phyloP scores from a whole-genome alignment of 1,140 invertebrate genomes.

The Atopsyche davidsoni region DNA sequence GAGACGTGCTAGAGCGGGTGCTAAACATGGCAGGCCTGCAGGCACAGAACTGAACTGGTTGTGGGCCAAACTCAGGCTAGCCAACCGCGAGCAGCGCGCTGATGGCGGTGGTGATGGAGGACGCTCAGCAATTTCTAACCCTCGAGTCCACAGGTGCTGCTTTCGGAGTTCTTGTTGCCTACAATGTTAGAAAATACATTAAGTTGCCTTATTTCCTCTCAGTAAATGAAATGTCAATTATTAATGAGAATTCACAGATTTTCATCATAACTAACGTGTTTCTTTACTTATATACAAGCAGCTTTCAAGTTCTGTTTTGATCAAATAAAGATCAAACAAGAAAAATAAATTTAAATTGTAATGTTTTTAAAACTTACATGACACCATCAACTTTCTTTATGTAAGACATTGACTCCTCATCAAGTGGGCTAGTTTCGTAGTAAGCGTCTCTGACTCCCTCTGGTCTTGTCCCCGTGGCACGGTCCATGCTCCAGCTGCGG shows the following conservation, averaged over 20 bases:
- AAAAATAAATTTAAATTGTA: constrained; percentile 1
- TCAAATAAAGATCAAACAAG: constrained; percentile 5
- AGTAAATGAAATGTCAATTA: no score
- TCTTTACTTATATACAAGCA: not conserved
- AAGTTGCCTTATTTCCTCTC: not conserved
- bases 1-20: constrained; percentile 75
- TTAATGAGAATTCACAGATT: no score
- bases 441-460: constrained; percentile 19
- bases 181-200: constrained; percentile 2
- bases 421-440: constrained; percentile 10
- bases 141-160: constrained; percentile 68
- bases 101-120: constrained; percentile 43
- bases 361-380: constrained; percentile 11
- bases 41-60: constrained; percentile 87
- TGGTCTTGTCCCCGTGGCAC: constrained; percentile 8
- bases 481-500: constrained; percentile 27
- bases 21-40: constrained; percentile 80
- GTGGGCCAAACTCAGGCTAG: constrained; percentile 80
- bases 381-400: constrained; percentile 28
- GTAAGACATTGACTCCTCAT: constrained; percentile 20
- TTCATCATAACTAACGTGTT: not conserved
- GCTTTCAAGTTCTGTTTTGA: not conserved
- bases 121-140: constrained; percentile 63
- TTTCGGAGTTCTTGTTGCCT: constrained; percentile 52
- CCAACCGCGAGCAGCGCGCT: constrained; percentile 52